Base-by-base conservation (phyloP, 2,113 vertebrate genomes). In the Cebidichthys violaceus region DNA sequence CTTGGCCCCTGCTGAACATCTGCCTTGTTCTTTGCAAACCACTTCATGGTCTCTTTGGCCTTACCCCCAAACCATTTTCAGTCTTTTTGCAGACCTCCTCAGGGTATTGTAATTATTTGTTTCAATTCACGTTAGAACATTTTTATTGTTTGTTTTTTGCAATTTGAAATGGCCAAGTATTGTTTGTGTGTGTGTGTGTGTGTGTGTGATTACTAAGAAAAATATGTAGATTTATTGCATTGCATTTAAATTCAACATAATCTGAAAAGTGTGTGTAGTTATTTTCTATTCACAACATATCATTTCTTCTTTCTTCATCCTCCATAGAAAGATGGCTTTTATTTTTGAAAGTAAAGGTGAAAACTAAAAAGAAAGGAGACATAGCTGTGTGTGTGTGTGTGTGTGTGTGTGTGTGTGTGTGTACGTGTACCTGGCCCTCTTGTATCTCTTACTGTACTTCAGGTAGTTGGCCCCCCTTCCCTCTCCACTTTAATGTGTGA, bases 401-500 rank as follows among this genome's bases (percentile, higher is more conserved):
- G 39, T 18, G 9, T n/a, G 9, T 54, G 27, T 27, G 3, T 54
- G 27, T 50, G 22, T 10, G 17, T 33, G n/a, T 68, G 31, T 78
- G 24, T 62, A 15, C 67, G 20, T 73, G 45, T 52, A 37, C 45
- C 59, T 14, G 57, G 69, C 54, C 47, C 29, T 41, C 20, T 24
- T 20, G 29, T 78, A 69, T 78, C 33, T 88, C 77, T 75, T 61
- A 61, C 73, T 74, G 59, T 57, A 65, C 61, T 55, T 72, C 55
- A 77, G 73, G 39, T 75, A 78, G 52, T 59, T 70, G 61, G 62
- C 70, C 31, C 9, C 37, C 35, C 60, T 50, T 70, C 37, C 64
- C 69, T 81, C 71, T 76, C 81, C 50, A 47, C 75, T 82, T 87
- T 82, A 29, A 68, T 87, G 50, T 78, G 54, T 65, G 69, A 47